Evolutionary conservation across 2,888 invertebrate genomes (phyloP), one percentile per base, ranked within the genome.

Genomic region (Isoperla grammatica): DNA sequence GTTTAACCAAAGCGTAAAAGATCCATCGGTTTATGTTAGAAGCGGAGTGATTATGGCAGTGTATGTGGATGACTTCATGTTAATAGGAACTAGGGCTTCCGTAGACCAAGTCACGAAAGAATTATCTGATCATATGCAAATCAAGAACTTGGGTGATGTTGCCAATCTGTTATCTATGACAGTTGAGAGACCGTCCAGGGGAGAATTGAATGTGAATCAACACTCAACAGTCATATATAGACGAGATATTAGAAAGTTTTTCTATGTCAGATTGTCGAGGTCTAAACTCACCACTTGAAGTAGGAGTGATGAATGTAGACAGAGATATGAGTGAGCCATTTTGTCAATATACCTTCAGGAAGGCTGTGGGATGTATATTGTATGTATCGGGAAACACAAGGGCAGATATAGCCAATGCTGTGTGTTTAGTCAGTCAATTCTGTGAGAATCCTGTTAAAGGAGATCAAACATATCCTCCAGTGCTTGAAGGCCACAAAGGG

Each of bases 41-140:
- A 29, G 29, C 29, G 29, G 29, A 29, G 29, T 29, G 29, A 29
- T 29, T 29, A 29, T 29, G 29, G 29, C 29, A 29, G 29, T 29
- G 29, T 55, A 55, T 40, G n/a, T 55, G 65, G 17, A 15, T n/a
- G 45, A 45, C 9, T 45, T 45, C 19, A 54, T 50, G 2, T 9
- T 45, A n/a, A 13, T 42, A 19, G 20, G 20, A 50, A 15, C 19
- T 35, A 53, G 5, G n/a, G 4, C n/a, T 19, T 15, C 9, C 9
- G 50, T 46, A 35, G 2, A 12, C 17, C 48, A 22, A 23, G 35
- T 17, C 15, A 45, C 5, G 39, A 42, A 35, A 6, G 46, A 19
- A 22, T 9, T 23, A 15, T 15, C 46, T 29, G 15, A 56, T 40
- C 17, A 11, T 57, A 0, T 29, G 23, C 13, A 43, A 56, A 22